Evolutionary conservation across 2,888 invertebrate genomes (phyloP).

Genomic region (Oxytorus armatus): DNA sequence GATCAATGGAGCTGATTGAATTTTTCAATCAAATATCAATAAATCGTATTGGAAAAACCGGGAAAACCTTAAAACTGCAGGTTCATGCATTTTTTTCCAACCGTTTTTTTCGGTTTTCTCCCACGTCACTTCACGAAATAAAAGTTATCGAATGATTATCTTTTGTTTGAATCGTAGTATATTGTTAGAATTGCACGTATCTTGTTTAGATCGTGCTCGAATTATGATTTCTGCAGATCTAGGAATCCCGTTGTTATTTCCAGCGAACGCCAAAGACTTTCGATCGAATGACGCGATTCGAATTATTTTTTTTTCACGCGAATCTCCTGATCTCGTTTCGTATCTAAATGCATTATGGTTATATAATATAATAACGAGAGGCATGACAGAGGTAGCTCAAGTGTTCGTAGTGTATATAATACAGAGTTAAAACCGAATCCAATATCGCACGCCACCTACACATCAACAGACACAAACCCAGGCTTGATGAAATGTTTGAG

Average conservation of each 20-base stretch:
- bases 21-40: not conserved
- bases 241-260: not conserved
- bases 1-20: not conserved
- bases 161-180: not conserved
- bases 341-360: not conserved
- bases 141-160: no score
- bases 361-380: constrained; percentile 25
- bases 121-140: no score
- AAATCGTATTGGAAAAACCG: not conserved
- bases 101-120: no score
- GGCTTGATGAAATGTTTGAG: constrained; percentile 48
- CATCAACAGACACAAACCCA: constrained; percentile 6
- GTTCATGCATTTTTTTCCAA: no score
- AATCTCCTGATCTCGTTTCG: not conserved
- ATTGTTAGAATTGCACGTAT: not conserved
- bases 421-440: not conserved
- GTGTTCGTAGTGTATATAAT: constrained; percentile 37
- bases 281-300: not conserved
- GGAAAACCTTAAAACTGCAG: no score
- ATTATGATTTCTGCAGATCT: not conserved
- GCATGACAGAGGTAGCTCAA: constrained; percentile 22
- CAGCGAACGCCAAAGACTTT: no score
- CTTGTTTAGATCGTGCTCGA: no score
- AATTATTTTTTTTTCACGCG: not conserved
- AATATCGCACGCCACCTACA: constrained; percentile 58